Conservation (phyloP, 1,140 invertebrate species). For the Akabosia matsudoensis region DNA sequence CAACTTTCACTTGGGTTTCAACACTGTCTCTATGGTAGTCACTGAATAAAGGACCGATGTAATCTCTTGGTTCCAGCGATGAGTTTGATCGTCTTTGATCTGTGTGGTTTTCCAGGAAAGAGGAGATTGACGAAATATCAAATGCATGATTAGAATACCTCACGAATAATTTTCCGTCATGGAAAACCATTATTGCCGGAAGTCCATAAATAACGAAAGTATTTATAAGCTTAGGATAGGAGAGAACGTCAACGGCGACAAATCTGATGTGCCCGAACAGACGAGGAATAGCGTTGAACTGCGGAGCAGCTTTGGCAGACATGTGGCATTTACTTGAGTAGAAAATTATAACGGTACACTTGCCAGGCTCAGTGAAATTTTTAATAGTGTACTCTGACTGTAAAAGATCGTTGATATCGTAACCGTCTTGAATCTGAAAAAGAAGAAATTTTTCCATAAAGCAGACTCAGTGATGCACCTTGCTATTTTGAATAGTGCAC, state of each 20-base stretch:
- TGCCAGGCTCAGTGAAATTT: constrained; percentile 53
- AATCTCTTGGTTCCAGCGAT: neutral
- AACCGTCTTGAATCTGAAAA: too few relatives aligned
- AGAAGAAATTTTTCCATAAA: too few relatives aligned
- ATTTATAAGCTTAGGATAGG: constrained; percentile 67
- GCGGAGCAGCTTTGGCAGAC: constrained; percentile 79
- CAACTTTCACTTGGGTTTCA: neutral
- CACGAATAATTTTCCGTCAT: constrained; percentile 80
- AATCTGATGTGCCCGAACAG: constrained; percentile 81
- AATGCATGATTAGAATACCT: neutral
- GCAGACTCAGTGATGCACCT: too few relatives aligned
- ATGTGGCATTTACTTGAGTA: constrained; percentile 86
- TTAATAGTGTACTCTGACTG: too few relatives aligned
- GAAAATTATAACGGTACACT: constrained; percentile 80
- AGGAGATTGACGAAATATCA: neutral
- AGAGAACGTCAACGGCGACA: constrained; percentile 83
- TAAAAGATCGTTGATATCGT: too few relatives aligned
- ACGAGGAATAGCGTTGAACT: constrained; percentile 82
- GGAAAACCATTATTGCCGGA: constrained; percentile 86
- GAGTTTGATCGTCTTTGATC: neutral
- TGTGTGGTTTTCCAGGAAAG: neutral
- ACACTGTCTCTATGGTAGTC: neutral
- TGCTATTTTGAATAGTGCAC: too few relatives aligned
- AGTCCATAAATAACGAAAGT: constrained; percentile 93
- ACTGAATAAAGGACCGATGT: neutral